These are phyloP conservation scores for Tolypeutes matacus DNA, from an alignment of 2,797 vertebrate species.

Conservation along the genomic window DNA sequence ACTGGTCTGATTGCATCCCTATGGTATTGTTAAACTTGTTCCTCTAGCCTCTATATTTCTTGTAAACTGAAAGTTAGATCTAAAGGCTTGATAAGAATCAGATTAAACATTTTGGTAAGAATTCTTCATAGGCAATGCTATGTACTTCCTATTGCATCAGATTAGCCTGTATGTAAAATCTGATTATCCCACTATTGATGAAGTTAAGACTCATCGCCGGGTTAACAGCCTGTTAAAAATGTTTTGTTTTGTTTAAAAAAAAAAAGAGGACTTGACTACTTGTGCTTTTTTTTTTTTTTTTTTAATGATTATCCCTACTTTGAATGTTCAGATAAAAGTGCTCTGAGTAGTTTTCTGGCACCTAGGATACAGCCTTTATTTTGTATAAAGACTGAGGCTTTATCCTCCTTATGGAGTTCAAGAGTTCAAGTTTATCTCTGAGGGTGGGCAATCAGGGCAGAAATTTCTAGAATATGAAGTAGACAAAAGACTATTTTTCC, in stretches of 20 bases:
- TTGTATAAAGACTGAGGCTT: background rate
- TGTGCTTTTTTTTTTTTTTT: background rate
- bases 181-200: background rate
- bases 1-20: constrained; percentile 22
- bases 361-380: background rate
- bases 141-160: background rate
- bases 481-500: constrained; percentile 34
- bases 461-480: constrained; percentile 53
- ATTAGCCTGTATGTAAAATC: background rate
- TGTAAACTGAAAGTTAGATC: constrained; percentile 14
- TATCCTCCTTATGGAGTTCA: constrained; percentile 25
- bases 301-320: constrained; percentile 27
- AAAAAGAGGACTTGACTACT: background rate
- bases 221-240: background rate
- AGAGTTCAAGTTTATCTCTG: constrained; percentile 23
- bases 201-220: background rate
- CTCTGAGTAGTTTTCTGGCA: background rate
- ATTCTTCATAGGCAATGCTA: background rate
- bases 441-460: background rate
- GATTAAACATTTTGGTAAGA: background rate
- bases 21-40: constrained; percentile 42
- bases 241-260: background rate
- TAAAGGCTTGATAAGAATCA: background rate
- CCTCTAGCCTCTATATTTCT: constrained; percentile 36
- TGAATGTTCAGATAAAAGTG: constrained; percentile 31